These are phyloP conservation scores for Tragelaphus imberbis DNA, from an alignment of 2,113 vertebrate genomes.

Conservation along the genomic window DNA sequence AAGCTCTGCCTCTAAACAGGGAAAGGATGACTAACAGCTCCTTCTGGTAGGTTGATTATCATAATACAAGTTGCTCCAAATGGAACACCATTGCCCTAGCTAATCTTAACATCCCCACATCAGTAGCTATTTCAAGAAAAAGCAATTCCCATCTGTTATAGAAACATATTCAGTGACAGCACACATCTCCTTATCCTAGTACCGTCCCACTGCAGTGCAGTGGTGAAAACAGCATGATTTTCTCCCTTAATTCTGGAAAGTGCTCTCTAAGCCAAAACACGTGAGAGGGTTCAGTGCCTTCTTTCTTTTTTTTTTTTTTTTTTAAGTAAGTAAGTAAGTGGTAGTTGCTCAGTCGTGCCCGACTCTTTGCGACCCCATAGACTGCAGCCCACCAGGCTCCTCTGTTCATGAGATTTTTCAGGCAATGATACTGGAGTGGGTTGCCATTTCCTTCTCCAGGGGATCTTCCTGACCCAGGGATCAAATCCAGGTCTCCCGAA, in stretches of 20 bases:
- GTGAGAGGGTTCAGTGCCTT: neutral
- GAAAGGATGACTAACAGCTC: slow-evolving; percentile 65
- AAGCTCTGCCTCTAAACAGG: slow-evolving; percentile 47
- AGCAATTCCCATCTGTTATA: slow-evolving; percentile 70
- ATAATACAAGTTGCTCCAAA: slow-evolving; percentile 62
- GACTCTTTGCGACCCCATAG: neutral
- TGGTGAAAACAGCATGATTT: neutral
- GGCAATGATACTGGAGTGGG: neutral
- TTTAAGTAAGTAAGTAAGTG: neutral
- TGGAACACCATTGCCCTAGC: slow-evolving; percentile 62
- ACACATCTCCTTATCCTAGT: slow-evolving; percentile 1
- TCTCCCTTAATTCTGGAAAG: slow-evolving; percentile 15
- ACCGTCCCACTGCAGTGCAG: neutral
- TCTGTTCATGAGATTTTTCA: neutral
- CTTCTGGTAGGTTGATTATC: slow-evolving; percentile 68
- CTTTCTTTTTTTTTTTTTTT: neutral
- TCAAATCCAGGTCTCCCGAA: neutral
- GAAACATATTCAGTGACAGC: slow-evolving; percentile 42
- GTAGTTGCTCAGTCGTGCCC: neutral
- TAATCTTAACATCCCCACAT: slow-evolving; percentile 64
- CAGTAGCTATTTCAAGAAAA: slow-evolving; percentile 70
- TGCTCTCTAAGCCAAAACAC: neutral
- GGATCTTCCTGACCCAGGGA: neutral
- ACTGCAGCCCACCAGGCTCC: neutral
- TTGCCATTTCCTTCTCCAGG: neutral